Percentiles rank a stretch among this genome's conserved stretches.
phyloP scores from a whole-genome alignment of 2,888 invertebrate genomes.

The Aphrophora alni region DNA sequence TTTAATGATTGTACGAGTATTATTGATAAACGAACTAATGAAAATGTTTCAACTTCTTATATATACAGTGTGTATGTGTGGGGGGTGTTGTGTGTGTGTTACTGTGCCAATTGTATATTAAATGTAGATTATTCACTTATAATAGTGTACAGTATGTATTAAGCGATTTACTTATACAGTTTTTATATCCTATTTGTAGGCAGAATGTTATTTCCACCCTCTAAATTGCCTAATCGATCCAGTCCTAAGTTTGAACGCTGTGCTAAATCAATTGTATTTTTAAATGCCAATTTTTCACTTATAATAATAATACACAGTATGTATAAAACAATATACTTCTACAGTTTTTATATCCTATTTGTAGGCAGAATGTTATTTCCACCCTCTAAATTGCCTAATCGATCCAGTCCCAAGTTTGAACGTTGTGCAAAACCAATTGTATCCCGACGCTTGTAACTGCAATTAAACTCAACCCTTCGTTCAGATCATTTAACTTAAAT shows the following conservation, averaged over 20 bases:
- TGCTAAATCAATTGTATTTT: too few relatives aligned
- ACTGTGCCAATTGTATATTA: too few relatives aligned
- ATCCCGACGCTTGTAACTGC: slow-evolving; percentile 9
- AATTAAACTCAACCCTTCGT: slow-evolving; percentile 20
- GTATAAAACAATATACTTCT: neutral
- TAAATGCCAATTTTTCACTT: too few relatives aligned
- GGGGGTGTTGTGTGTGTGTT: too few relatives aligned
- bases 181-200: neutral
- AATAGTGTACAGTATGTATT: too few relatives aligned
- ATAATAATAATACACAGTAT: too few relatives aligned
- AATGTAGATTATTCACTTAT: too few relatives aligned
- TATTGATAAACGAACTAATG: too few relatives aligned
- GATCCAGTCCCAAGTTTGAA: neutral
- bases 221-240: neutral
- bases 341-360: neutral
- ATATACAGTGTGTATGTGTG: too few relatives aligned
- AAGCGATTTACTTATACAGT: neutral
- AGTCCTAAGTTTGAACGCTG: neutral
- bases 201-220: neutral
- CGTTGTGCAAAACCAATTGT: slow-evolving; percentile 21
- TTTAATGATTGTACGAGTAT: too few relatives aligned
- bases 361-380: neutral
- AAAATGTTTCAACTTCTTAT: too few relatives aligned
- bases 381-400: neutral
- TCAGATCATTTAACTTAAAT: slow-evolving; percentile 32